These are phyloP conservation scores for Holacanthus passer DNA, from an alignment of 2,113 vertebrate species.

Conservation along the genomic window DNA sequence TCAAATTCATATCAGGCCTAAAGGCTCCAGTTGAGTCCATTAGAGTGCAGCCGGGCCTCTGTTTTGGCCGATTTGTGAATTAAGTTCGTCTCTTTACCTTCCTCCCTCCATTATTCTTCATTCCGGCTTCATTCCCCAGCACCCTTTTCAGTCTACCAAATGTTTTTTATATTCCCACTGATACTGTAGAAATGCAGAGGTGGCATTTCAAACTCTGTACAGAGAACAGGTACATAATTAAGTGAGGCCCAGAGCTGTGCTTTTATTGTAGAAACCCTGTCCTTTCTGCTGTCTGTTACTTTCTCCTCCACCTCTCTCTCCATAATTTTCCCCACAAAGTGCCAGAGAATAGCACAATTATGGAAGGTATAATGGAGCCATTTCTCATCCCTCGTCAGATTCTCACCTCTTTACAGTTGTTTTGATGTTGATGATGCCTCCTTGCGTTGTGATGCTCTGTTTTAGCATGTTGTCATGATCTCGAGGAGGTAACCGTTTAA, in stretches of 20 bases:
- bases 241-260: slow-evolving; percentile 38
- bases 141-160: slow-evolving; percentile 18
- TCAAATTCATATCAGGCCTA: slow-evolving; percentile 22
- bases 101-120: slow-evolving; percentile 44
- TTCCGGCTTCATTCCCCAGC: neutral
- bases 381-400: slow-evolving; percentile 29
- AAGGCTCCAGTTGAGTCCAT: neutral
- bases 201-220: slow-evolving; percentile 60
- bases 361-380: slow-evolving; percentile 32
- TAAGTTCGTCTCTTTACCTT: slow-evolving; percentile 12
- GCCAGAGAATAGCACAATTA: slow-evolving; percentile 52
- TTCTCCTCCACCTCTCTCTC: slow-evolving; percentile 11
- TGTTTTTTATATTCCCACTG: slow-evolving; percentile 34
- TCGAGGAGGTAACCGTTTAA: slow-evolving; percentile 3
- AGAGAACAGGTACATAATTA: slow-evolving; percentile 66
- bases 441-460: slow-evolving; percentile 1
- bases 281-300: slow-evolving; percentile 37
- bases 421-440: slow-evolving; percentile 24
- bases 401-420: slow-evolving; percentile 34
- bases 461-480: neutral
- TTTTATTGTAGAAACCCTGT: slow-evolving; percentile 42
- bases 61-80: slow-evolving; percentile 4
- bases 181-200: slow-evolving; percentile 51
- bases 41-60: slow-evolving; percentile 5
- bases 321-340: slow-evolving; percentile 30